Conservation (phyloP, 2,113 vertebrate species). For the Rhagologus leucostigma region DNA sequence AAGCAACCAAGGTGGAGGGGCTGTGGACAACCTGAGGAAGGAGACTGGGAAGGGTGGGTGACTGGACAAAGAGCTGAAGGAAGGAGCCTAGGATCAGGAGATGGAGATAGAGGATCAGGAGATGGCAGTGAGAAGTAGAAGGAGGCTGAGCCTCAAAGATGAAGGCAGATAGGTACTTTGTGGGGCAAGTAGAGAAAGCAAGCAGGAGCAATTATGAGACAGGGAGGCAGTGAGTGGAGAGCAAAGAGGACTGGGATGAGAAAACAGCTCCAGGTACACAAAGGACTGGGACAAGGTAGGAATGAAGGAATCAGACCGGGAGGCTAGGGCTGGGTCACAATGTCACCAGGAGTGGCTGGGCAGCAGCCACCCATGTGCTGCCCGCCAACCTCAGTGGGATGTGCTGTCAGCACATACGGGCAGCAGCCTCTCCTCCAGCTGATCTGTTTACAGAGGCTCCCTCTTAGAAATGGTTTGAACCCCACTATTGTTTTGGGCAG, state of each 20-base stretch:
- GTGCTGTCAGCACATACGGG: not conserved
- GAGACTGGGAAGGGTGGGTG: not conserved
- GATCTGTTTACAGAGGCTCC: not conserved
- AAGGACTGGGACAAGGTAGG: fast-evolving
- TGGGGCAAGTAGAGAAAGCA: not conserved
- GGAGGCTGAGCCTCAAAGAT: not conserved
- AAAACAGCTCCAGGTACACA: not conserved
- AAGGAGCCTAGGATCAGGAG: not conserved
- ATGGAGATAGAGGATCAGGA: too few species aligned
- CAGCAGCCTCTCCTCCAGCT: not conserved
- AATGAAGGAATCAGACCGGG: not conserved
- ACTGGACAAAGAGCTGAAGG: not conserved
- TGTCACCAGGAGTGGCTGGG: not conserved
- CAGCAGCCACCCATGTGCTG: not conserved
- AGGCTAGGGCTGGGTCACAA: not conserved
- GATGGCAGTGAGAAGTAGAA: not conserved
- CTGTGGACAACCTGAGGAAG: not conserved
- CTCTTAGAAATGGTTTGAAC: not conserved
- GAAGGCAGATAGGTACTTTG: not conserved
- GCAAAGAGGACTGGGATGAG: not conserved
- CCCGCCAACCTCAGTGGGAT: not conserved
- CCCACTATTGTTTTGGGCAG: not conserved
- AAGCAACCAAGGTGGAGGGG: not conserved
- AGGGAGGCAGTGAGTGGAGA: not conserved
- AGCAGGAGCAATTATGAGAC: not conserved